Conservation (phyloP, 2,113 vertebrate genomes). For the Amblyornis subalaris region DNA sequence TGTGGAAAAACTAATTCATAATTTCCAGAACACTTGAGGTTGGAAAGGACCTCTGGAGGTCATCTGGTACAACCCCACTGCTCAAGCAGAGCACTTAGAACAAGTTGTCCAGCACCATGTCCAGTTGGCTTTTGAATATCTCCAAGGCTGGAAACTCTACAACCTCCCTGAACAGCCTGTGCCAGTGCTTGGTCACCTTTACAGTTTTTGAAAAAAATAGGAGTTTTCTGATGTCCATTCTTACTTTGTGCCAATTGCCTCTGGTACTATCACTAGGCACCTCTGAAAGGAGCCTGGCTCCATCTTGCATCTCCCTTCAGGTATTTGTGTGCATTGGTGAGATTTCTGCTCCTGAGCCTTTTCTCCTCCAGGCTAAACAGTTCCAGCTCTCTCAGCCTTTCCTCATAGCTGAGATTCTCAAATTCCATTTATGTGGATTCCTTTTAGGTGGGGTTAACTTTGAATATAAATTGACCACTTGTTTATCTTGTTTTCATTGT, state of each 20-base stretch:
- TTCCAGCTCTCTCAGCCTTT: not conserved
- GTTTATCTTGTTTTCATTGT: not conserved
- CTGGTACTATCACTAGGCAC: not conserved
- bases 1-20: not conserved
- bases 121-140: not conserved
- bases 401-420: not conserved
- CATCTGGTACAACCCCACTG: not conserved
- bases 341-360: not conserved
- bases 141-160: not conserved
- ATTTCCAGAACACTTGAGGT: not conserved
- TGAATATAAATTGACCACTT: not conserved
- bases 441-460: not conserved
- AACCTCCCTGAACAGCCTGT: not conserved
- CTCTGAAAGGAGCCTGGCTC: not conserved
- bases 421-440: not conserved
- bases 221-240: not conserved
- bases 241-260: not conserved
- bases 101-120: not conserved
- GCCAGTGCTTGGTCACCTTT: not conserved
- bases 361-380: not conserved
- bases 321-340: not conserved
- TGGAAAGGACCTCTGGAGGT: not conserved
- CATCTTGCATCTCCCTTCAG: not conserved
- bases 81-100: not conserved
- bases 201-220: not conserved